A percentile compares a stretch with the other conserved stretches of the same genome.
These are phyloP conservation scores for Furnarius figulus DNA, from an alignment of 2,113 vertebrate genomes.

Conservation along the genomic window DNA sequence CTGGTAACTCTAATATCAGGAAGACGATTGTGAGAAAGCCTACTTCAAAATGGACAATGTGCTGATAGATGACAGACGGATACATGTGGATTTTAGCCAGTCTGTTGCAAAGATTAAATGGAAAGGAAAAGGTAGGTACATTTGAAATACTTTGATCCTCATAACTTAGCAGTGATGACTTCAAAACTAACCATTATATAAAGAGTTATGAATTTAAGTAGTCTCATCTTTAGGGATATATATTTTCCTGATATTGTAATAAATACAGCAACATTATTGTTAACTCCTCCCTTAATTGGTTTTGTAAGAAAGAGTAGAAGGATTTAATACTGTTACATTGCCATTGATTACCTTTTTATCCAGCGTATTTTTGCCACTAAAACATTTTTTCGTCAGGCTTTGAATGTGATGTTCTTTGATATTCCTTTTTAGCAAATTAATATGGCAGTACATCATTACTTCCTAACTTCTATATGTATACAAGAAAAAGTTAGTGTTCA, in stretches of 20 bases:
- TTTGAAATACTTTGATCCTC: background rate
- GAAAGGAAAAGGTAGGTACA: slow-evolving; percentile 91
- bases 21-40: slow-evolving; percentile 97
- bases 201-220: background rate
- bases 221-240: background rate
- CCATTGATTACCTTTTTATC: background rate
- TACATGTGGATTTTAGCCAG: slow-evolving; percentile 98
- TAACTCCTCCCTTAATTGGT: background rate
- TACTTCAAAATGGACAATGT: slow-evolving; percentile 99
- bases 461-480: background rate
- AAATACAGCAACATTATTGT: background rate
- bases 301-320: background rate
- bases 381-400: background rate
- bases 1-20: slow-evolving; percentile 67
- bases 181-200: background rate
- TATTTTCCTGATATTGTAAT: background rate
- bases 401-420: background rate
- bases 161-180: background rate
- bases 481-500: background rate
- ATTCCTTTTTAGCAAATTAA: background rate
- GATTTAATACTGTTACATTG: background rate
- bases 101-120: slow-evolving; percentile 96
- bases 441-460: background rate
- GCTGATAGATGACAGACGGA: slow-evolving; percentile 93
- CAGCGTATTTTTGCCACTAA: background rate